Percentiles rank a stretch among this genome's conserved stretches.
phyloP scores from a whole-genome alignment of 1,140 invertebrate species.

The Ephestia elutella region DNA sequence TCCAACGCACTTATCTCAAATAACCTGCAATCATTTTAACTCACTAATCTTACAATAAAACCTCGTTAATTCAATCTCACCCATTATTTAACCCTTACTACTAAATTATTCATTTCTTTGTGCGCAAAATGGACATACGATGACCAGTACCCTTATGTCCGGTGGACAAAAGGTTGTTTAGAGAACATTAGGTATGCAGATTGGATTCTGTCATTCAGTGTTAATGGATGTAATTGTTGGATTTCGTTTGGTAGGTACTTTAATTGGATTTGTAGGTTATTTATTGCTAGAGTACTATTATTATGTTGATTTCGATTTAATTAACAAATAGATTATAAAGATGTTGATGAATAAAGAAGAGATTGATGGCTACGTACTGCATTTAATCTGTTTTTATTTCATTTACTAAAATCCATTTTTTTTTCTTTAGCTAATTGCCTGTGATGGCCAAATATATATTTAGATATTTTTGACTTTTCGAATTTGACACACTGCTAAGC shows the following conservation, averaged over 20 bases:
- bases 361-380: no score
- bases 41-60: slow-evolving; percentile 13
- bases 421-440: no score
- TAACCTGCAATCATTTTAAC: slow-evolving; percentile 5
- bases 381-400: no score
- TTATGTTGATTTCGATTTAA: no score
- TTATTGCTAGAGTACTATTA: neutral
- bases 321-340: no score
- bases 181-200: slow-evolving; percentile 33
- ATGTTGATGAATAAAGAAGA: no score
- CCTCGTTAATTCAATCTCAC: neutral
- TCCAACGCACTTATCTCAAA: neutral
- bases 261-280: slow-evolving; percentile 14
- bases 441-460: no score
- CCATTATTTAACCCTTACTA: slow-evolving; percentile 9
- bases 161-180: slow-evolving; percentile 28
- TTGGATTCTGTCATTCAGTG: slow-evolving; percentile 24
- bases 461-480: no score
- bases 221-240: slow-evolving; percentile 19
- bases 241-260: slow-evolving; percentile 1
- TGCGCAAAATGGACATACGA: slow-evolving; percentile 24
- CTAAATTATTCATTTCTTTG: slow-evolving; percentile 35
- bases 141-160: slow-evolving; percentile 24
- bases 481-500: no score
- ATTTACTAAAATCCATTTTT: no score